phyloP scores from a whole-genome alignment of 1,140 invertebrate species.

The Brachionus manjavacas region DNA sequence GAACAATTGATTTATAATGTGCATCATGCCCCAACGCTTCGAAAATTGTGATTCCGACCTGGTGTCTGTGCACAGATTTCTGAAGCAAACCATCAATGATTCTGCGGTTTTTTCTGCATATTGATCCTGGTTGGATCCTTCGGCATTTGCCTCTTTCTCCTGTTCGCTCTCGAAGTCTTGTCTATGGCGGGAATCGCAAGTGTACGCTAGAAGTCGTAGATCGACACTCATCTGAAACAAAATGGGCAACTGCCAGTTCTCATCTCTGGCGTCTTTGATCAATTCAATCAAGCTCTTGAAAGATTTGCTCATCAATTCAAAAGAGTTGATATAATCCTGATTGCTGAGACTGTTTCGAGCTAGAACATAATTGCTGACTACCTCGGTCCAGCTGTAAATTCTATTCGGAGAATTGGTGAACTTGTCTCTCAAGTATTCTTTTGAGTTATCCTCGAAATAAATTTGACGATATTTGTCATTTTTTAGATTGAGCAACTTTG shows the following conservation, averaged over 20 bases:
- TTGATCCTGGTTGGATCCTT: slow-evolving; percentile 63
- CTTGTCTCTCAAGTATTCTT: slow-evolving; percentile 3
- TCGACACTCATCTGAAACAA: slow-evolving; percentile 84
- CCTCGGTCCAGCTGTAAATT: slow-evolving; percentile 28
- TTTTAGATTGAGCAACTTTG: slow-evolving; percentile 1
- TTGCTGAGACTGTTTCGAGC: slow-evolving; percentile 19
- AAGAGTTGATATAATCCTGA: neutral
- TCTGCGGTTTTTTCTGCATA: slow-evolving; percentile 88
- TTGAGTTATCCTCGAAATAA: neutral
- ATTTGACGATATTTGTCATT: neutral
- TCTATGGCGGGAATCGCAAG: slow-evolving; percentile 18
- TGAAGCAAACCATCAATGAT: slow-evolving; percentile 83
- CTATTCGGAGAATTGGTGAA: neutral
- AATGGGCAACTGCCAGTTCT: slow-evolving; percentile 88
- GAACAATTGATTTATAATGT: slow-evolving; percentile 89
- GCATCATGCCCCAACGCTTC: slow-evolving; percentile 90
- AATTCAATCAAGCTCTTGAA: slow-evolving; percentile 30
- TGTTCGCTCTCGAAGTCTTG: slow-evolving; percentile 50
- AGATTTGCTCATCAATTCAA: slow-evolving; percentile 32
- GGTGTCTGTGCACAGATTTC: slow-evolving; percentile 90
- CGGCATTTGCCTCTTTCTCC: slow-evolving; percentile 49
- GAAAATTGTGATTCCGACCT: slow-evolving; percentile 78
- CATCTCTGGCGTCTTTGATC: slow-evolving; percentile 66
- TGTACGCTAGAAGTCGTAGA: slow-evolving; percentile 70
- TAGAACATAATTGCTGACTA: neutral